Conservation (phyloP, 1,140 invertebrate genomes). For the Heliconius eleuchia region DNA sequence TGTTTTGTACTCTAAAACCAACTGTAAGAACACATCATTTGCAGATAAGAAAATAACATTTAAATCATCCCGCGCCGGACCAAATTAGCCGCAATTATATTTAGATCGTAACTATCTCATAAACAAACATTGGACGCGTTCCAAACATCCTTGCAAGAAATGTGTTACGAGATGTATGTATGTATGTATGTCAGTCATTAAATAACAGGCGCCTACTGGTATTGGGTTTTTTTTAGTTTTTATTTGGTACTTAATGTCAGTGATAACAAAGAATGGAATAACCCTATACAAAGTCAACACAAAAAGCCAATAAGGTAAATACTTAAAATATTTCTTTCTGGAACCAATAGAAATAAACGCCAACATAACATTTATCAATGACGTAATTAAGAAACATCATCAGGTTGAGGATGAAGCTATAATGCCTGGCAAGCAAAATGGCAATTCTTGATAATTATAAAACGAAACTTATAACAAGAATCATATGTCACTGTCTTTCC, state of each 20-base stretch:
- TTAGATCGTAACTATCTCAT: conserved; percentile 47
- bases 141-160: conserved; percentile 53
- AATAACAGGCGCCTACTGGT: conserved; percentile 26
- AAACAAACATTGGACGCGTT: conserved; percentile 58
- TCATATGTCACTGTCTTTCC: conserved; percentile 3
- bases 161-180: conserved; percentile 36
- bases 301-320: too few species aligned
- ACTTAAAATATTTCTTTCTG: too few species aligned
- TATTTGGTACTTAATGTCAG: too few species aligned
- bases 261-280: too few species aligned
- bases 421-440: too few species aligned
- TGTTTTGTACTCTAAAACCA: conserved; percentile 22
- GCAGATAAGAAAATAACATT: conserved; percentile 37
- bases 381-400: too few species aligned
- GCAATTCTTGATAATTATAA: too few species aligned
- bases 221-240: not conserved
- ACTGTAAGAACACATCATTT: conserved; percentile 29
- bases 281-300: too few species aligned
- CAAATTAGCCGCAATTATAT: conserved; percentile 46
- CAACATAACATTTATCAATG: too few species aligned
- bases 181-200: conserved; percentile 34
- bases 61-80: conserved; percentile 36
- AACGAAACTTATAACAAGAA: not conserved
- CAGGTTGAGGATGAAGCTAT: too few species aligned
- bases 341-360: too few species aligned